These are phyloP conservation scores for Adoxophyes honmai DNA, from an alignment of 1,140 invertebrate genomes.

Conservation along the genomic window DNA sequence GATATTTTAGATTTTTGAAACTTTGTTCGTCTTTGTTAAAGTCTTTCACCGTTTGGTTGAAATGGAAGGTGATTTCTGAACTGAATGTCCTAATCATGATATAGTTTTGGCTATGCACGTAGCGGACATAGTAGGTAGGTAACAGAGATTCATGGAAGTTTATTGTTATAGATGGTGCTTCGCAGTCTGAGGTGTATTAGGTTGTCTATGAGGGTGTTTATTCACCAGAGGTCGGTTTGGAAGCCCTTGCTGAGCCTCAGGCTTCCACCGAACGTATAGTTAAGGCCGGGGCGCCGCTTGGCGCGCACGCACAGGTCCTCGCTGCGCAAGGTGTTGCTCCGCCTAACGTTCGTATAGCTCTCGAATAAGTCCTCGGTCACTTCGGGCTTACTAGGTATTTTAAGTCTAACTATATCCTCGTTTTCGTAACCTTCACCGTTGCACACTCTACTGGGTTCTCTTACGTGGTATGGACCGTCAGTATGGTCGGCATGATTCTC, in stretches of 20 bases:
- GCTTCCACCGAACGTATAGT: slow-evolving; percentile 67
- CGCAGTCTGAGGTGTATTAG: slow-evolving; percentile 31
- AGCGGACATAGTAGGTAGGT: slow-evolving; percentile 8
- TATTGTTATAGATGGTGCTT: slow-evolving; percentile 11
- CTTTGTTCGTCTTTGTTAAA: slow-evolving; percentile 18
- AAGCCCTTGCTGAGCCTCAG: slow-evolving; percentile 68
- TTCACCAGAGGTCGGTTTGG: slow-evolving; percentile 64
- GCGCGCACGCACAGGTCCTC: slow-evolving; percentile 48
- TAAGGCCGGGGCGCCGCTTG: slow-evolving; percentile 52
- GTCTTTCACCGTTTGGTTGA: slow-evolving; percentile 23
- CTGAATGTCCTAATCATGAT: background rate
- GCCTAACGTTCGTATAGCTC: slow-evolving; percentile 65
- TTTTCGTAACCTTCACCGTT: slow-evolving; percentile 64
- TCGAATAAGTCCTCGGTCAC: slow-evolving; percentile 71
- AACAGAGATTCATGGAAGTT: background rate
- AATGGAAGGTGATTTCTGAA: slow-evolving; percentile 21
- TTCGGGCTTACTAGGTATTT: slow-evolving; percentile 69
- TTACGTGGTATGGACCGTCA: slow-evolving; percentile 45
- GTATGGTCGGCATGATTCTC: slow-evolving; percentile 34
- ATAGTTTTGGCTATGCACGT: slow-evolving; percentile 10
- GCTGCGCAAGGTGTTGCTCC: slow-evolving; percentile 59
- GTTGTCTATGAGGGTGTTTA: slow-evolving; percentile 29
- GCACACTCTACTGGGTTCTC: slow-evolving; percentile 45
- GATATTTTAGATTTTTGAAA: slow-evolving; percentile 48
- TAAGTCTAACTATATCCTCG: slow-evolving; percentile 73